Percentiles rank a stretch among this genome's conserved stretches.
phyloP scores from a whole-genome alignment of 1,140 invertebrate genomes.

The Heliconius eleuchia region DNA sequence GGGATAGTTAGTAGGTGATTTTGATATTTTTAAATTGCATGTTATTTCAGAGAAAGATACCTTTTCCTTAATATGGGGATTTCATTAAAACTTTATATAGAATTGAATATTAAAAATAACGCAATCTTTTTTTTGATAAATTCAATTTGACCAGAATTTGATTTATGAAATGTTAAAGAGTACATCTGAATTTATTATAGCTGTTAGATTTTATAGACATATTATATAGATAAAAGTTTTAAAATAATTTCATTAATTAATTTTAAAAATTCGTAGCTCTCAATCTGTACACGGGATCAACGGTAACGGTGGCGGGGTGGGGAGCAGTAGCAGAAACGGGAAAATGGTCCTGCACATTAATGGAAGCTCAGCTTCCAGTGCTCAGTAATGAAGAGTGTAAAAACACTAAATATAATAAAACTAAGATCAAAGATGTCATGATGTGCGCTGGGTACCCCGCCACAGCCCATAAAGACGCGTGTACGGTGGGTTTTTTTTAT shows the following conservation, averaged over 20 bases:
- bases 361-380: conserved; percentile 91
- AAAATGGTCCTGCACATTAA: conserved; percentile 88
- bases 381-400: conserved; percentile 88
- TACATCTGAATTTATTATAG: too few species aligned
- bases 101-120: too few species aligned
- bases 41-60: too few species aligned
- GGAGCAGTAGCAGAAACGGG: conserved; percentile 90
- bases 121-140: too few species aligned
- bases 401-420: conserved; percentile 88
- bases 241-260: neutral
- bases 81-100: too few species aligned
- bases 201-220: too few species aligned
- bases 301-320: conserved; percentile 91
- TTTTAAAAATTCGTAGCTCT: conserved; percentile 68
- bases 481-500: conserved; percentile 83
- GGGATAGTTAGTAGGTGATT: too few species aligned
- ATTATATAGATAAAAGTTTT: neutral
- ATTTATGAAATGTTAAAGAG: too few species aligned
- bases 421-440: conserved; percentile 93
- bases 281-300: conserved; percentile 84
- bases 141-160: too few species aligned
- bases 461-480: conserved; percentile 90
- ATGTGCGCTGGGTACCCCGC: conserved; percentile 91
- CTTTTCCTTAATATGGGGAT: too few species aligned
- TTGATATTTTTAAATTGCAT: too few species aligned